These are phyloP conservation scores for Vidua macroura DNA, from an alignment of 2,113 vertebrate genomes.

Conservation along the genomic window DNA sequence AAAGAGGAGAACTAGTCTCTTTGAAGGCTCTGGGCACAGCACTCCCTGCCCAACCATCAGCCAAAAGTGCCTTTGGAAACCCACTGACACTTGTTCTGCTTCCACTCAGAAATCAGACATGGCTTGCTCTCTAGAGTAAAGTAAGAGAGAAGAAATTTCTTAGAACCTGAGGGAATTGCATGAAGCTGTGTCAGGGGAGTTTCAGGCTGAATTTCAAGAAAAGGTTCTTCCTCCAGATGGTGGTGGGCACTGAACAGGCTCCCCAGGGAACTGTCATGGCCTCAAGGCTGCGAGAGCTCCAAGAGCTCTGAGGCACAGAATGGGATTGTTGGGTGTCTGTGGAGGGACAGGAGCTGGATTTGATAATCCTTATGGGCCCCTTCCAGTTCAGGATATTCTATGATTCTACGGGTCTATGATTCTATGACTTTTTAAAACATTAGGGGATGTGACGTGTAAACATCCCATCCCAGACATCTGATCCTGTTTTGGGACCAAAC, in stretches of 20 bases:
- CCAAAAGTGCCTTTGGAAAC: not conserved
- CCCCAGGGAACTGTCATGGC: not conserved
- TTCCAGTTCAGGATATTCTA: not conserved
- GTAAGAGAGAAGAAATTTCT: not conserved
- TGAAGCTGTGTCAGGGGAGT: not conserved
- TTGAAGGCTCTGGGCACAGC: not conserved
- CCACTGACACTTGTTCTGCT: not conserved
- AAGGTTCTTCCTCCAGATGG: not conserved
- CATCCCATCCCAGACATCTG: not conserved
- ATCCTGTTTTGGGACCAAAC: not conserved
- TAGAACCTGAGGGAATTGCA: not conserved
- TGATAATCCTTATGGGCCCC: not conserved
- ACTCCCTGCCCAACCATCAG: not conserved
- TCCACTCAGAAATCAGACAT: not conserved
- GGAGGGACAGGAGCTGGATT: not conserved
- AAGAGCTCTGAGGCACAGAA: not conserved
- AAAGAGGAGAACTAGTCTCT: not conserved
- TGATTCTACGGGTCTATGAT: not conserved
- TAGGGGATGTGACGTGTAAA: not conserved
- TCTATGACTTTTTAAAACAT: not conserved
- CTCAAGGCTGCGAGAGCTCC: not conserved
- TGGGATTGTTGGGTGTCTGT: not conserved
- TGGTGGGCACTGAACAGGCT: not conserved
- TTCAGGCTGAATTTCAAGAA: not conserved
- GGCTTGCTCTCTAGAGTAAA: not conserved